These are phyloP conservation scores for Thalassoma bifasciatum DNA, from an alignment of 2,113 vertebrate species.

Conservation along the genomic window DNA sequence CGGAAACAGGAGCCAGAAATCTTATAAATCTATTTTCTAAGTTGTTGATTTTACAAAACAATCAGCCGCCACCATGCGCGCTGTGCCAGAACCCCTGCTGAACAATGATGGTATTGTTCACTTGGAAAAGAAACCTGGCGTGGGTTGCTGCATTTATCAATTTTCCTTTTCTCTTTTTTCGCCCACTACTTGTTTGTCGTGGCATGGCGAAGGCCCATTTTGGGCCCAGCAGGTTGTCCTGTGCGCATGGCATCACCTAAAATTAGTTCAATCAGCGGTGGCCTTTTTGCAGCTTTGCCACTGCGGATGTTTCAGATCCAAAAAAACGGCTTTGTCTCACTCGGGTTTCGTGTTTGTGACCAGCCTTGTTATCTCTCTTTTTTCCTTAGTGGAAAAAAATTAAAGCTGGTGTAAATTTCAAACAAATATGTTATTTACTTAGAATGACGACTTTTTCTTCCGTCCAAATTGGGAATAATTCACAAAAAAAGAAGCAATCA, in stretches of 20 bases:
- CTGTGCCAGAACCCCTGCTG: slow-evolving; percentile 81
- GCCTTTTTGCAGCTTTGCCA: slow-evolving; percentile 67
- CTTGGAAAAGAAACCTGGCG: slow-evolving; percentile 83
- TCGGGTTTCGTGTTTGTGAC: slow-evolving; percentile 49
- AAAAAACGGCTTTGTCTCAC: slow-evolving; percentile 61
- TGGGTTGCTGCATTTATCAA: slow-evolving; percentile 81
- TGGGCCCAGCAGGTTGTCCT: slow-evolving; percentile 83
- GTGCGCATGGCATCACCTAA: slow-evolving; percentile 79
- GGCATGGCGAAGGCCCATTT: slow-evolving; percentile 78
- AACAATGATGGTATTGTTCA: slow-evolving; percentile 87
- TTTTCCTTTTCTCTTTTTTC: slow-evolving; percentile 78
- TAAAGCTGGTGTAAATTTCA: not conserved
- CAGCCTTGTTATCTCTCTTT: slow-evolving; percentile 12
- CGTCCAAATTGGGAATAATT: no score
- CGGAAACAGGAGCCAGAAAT: slow-evolving; percentile 56
- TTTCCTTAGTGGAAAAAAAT: slow-evolving; percentile 5
- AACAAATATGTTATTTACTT: not conserved
- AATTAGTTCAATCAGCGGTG: slow-evolving; percentile 80
- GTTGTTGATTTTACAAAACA: slow-evolving; percentile 82
- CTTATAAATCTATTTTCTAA: slow-evolving; percentile 82
- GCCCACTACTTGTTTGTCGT: slow-evolving; percentile 83
- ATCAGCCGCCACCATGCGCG: slow-evolving; percentile 66
- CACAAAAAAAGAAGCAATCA: not conserved
- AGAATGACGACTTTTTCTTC: not conserved
- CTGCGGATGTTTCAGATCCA: slow-evolving; percentile 69